These are phyloP conservation scores for Aradus depressus DNA, from an alignment of 2,888 invertebrate genomes.

Conservation along the genomic window DNA sequence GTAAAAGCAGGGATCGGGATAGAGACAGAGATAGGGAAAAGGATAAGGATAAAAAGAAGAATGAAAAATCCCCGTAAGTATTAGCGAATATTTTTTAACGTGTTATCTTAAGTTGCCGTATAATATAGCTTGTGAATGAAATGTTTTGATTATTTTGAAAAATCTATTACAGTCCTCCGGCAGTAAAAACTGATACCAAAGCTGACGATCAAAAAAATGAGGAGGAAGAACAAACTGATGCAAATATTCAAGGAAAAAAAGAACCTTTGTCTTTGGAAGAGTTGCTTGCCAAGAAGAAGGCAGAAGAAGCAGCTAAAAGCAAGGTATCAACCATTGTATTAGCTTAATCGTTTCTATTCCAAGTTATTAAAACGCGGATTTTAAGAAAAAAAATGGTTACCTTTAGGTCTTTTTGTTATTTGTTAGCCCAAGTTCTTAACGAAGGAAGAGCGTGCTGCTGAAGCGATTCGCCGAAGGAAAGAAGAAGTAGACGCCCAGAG, in stretches of 20 bases:
- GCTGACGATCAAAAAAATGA: conserved; percentile 31
- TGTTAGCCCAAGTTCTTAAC: conserved; percentile 82
- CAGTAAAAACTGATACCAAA: conserved; percentile 35
- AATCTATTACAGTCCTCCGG: conserved; percentile 15
- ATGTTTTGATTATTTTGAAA: not conserved
- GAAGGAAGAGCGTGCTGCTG: conserved; percentile 84
- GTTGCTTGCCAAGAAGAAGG: conserved; percentile 86
- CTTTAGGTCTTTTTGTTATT: not conserved
- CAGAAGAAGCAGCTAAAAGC: conserved; percentile 85
- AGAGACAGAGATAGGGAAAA: conserved; percentile 37
- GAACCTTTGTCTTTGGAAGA: conserved; percentile 96
- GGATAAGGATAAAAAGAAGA: conserved; percentile 26
- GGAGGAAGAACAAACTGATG: conserved; percentile 35
- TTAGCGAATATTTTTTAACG: not conserved
- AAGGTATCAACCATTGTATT: too few relatives aligned
- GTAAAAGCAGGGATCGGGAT: conserved; percentile 32
- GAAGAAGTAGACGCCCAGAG: conserved; percentile 76
- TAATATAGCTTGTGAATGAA: not conserved
- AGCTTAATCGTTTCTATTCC: too few relatives aligned
- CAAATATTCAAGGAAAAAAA: conserved; percentile 35
- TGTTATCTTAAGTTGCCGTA: not conserved
- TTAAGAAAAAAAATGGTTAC: too few relatives aligned
- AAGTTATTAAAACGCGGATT: too few relatives aligned
- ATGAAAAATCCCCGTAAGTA: conserved; percentile 24
- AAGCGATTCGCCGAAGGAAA: conserved; percentile 79